A percentile compares a stretch with the other conserved stretches of the same genome.
These are phyloP conservation scores for Dromas ardeola DNA, from an alignment of 2,113 vertebrate genomes.

Conservation along the genomic window DNA sequence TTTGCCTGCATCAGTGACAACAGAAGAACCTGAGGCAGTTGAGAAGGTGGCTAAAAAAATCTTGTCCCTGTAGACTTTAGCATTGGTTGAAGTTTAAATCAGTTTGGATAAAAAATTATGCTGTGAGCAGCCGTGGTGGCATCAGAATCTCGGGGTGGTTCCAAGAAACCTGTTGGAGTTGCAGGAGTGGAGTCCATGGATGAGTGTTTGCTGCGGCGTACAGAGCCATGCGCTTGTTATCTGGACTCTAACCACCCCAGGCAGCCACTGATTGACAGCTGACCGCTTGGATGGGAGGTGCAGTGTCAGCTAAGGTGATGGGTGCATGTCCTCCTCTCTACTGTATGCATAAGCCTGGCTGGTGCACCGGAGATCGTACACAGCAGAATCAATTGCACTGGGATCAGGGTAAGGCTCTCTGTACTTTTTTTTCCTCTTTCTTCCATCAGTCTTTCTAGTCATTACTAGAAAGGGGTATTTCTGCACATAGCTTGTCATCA, in stretches of 20 bases:
- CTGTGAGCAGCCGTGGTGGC: neutral
- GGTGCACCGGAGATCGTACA: neutral
- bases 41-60: neutral
- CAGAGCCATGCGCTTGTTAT: neutral
- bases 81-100: neutral
- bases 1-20: neutral
- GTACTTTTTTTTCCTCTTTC: neutral
- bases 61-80: neutral
- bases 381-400: accelerated
- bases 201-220: accelerated
- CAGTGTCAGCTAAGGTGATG: neutral
- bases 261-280: neutral
- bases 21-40: neutral
- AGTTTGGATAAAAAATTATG: neutral
- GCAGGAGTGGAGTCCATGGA: neutral
- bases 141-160: neutral
- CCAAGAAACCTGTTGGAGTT: neutral
- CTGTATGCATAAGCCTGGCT: neutral
- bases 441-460: neutral
- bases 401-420: neutral
- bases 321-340: neutral
- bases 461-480: neutral
- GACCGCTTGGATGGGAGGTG: neutral
- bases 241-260: neutral
- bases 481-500: neutral